Evolutionary conservation across 2,113 vertebrate species (phyloP).

Genomic region (Ardeotis arabs): DNA sequence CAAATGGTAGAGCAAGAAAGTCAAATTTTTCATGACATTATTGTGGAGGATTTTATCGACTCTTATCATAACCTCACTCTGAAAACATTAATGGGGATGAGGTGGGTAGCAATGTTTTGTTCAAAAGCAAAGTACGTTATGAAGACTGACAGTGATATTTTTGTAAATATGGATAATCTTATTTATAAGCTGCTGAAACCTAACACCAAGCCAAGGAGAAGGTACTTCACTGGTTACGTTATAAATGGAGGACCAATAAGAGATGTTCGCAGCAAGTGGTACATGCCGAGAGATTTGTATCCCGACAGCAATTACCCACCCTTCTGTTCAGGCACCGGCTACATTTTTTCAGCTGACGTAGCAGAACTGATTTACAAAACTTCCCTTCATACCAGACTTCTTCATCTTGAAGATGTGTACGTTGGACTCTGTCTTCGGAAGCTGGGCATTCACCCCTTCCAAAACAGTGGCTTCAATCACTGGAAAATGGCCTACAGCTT

Average conservation of each 20-base stretch:
- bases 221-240: constrained; percentile 96
- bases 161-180: constrained; percentile 99
- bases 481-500: constrained; percentile 99
- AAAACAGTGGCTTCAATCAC: constrained; percentile 99
- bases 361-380: constrained; percentile 98
- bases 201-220: constrained; percentile 90
- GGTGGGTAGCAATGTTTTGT: constrained; percentile 96
- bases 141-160: constrained; percentile 99
- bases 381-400: constrained; percentile 93
- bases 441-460: constrained; percentile 96
- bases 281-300: constrained; percentile 97
- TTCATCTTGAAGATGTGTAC: constrained; percentile 97
- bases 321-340: constrained; percentile 98
- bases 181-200: constrained; percentile 97
- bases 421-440: constrained; percentile 96
- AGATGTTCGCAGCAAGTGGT: constrained; percentile 99
- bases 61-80: constrained; percentile 98
- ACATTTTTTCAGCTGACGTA: constrained; percentile 96
- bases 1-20: constrained; percentile 99
- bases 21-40: constrained; percentile 97
- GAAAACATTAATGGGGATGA: constrained; percentile 98
- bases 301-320: constrained; percentile 96
- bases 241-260: constrained; percentile 96
- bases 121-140: constrained; percentile 96
- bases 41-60: constrained; percentile 96